Percentiles rank a stretch among this genome's conserved stretches.
These are phyloP conservation scores for Apis dorsata DNA, from an alignment of 1,140 invertebrate species.

Conservation along the genomic window DNA sequence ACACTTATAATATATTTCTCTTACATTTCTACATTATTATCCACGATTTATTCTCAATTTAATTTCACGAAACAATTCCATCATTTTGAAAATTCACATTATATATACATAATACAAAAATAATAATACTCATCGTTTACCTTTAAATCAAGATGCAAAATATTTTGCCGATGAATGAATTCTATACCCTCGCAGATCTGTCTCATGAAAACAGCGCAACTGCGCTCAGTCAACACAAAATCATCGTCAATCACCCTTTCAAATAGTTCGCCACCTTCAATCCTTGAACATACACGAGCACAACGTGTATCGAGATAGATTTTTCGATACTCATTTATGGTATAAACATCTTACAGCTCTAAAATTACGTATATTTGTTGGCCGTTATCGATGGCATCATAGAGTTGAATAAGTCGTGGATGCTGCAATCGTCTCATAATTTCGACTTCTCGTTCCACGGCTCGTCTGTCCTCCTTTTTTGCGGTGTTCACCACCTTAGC, in stretches of 20 bases:
- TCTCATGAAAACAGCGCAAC: slow-evolving; percentile 96
- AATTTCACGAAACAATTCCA: background rate
- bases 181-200: slow-evolving; percentile 98
- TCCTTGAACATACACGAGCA: slow-evolving; percentile 72
- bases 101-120: background rate
- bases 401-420: slow-evolving; percentile 96
- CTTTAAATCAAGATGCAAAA: slow-evolving; percentile 98
- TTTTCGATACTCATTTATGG: too few species aligned
- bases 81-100: background rate
- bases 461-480: slow-evolving; percentile 91
- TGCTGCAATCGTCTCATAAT: slow-evolving; percentile 97
- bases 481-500: slow-evolving; percentile 95
- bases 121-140: slow-evolving; percentile 76
- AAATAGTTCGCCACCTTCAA: slow-evolving; percentile 98
- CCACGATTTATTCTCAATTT: too few species aligned
- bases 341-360: slow-evolving; percentile 91
- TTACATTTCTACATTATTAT: too few species aligned
- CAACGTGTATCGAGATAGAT: background rate
- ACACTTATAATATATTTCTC: too few species aligned
- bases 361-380: slow-evolving; percentile 96
- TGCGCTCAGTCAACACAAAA: slow-evolving; percentile 96
- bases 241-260: slow-evolving; percentile 99
- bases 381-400: slow-evolving; percentile 95
- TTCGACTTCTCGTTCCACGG: slow-evolving; percentile 97
- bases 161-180: slow-evolving; percentile 96